A percentile compares a stretch with the other conserved stretches of the same genome.
Conservation (phyloP, 2,888 invertebrate genomes). For the Pristionchus fissidentatus region DNA sequence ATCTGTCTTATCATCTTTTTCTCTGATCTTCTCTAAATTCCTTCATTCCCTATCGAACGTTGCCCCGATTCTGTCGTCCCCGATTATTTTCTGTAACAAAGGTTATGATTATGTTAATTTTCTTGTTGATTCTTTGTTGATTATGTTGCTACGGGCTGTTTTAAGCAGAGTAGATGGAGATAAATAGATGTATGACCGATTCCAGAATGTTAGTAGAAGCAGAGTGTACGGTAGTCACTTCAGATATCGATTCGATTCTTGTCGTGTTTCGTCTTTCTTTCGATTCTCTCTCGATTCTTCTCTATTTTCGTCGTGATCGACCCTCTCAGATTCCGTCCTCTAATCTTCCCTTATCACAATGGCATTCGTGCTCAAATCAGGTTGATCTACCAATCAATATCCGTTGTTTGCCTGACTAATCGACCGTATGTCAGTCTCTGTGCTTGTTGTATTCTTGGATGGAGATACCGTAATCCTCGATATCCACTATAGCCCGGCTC, state of each 20-base stretch:
- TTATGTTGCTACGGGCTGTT: neutral
- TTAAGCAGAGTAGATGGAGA: neutral
- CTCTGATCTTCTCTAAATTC: neutral
- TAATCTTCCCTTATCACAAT: slow-evolving; percentile 47
- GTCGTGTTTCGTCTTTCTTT: no score
- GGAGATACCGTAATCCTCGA: neutral
- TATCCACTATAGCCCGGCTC: neutral
- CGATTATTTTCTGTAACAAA: neutral
- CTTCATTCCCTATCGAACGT: neutral
- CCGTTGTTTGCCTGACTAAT: slow-evolving; percentile 15
- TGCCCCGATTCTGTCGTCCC: neutral
- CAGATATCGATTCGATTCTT: neutral
- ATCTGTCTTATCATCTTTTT: slow-evolving; percentile 7
- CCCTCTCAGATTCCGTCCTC: slow-evolving; percentile 17
- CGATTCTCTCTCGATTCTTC: neutral
- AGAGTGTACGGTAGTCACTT: slow-evolving; percentile 33
- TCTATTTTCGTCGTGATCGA: neutral
- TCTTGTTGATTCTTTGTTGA: slow-evolving; percentile 2
- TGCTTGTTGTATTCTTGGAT: slow-evolving; percentile 10
- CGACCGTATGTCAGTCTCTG: neutral
- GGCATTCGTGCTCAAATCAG: slow-evolving; percentile 58
- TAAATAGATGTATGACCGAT: slow-evolving; percentile 10
- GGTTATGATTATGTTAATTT: neutral
- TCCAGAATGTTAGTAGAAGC: neutral
- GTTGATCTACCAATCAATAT: slow-evolving; percentile 50